Conservation (phyloP, 2,113 vertebrate genomes). For the Aleadryas rufinucha region DNA sequence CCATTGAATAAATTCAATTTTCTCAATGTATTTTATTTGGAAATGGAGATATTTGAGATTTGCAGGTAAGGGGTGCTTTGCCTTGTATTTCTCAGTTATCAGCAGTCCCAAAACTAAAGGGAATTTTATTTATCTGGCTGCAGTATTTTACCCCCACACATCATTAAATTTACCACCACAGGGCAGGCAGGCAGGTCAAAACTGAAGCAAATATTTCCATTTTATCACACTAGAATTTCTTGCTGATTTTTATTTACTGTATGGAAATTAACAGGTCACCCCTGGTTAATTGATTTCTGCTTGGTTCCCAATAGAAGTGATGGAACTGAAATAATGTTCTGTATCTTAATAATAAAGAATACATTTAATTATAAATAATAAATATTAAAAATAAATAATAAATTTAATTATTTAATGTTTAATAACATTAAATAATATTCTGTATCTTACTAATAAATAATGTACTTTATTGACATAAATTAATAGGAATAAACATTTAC, state of each 20-base stretch:
- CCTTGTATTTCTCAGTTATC: not conserved
- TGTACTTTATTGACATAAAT: no score
- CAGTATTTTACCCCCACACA: not conserved
- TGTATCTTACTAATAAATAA: no score
- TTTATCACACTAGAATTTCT: not conserved
- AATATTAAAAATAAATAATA: no score
- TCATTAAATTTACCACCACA: not conserved
- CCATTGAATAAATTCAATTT: not conserved
- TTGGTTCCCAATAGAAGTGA: not conserved
- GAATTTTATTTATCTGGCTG: not conserved
- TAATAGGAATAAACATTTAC: no score
- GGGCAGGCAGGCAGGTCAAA: not conserved
- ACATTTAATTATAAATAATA: no score
- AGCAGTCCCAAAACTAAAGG: not conserved
- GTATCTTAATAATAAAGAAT: no score
- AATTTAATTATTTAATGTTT: no score
- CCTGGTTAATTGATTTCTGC: not conserved
- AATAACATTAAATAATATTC: no score
- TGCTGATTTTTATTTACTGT: not conserved
- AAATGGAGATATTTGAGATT: not conserved
- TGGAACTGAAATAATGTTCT: not conserved
- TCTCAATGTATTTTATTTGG: not conserved
- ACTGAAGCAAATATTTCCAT: not conserved
- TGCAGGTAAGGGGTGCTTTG: not conserved
- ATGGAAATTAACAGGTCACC: not conserved